Percentiles rank a stretch among this genome's conserved stretches.
Evolutionary conservation across 2,797 vertebrate genomes (phyloP).

Genomic region (Lates japonicus): DNA sequence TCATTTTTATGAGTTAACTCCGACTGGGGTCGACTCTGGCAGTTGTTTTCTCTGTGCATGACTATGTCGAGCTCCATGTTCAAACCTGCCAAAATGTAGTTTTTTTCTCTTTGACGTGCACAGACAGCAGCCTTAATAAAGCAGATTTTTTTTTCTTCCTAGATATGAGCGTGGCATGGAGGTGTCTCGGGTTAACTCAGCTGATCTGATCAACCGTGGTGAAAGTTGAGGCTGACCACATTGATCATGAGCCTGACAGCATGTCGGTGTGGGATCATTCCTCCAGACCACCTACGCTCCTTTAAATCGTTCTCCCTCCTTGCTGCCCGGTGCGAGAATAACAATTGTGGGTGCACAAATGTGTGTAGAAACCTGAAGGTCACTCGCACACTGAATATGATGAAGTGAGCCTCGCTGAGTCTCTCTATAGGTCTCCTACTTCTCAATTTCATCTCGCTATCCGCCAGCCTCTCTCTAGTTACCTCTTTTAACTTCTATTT

Average conservation of each 20-base stretch:
- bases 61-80: neutral
- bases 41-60: neutral
- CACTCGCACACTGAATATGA: conserved; percentile 51
- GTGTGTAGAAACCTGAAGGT: conserved; percentile 65
- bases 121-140: neutral
- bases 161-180: neutral
- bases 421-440: conserved; percentile 34
- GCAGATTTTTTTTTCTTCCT: neutral
- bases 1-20: too few species aligned
- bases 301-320: conserved; percentile 17
- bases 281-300: conserved; percentile 33
- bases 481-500: conserved; percentile 62
- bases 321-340: conserved; percentile 17
- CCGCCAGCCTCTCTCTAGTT: conserved; percentile 36
- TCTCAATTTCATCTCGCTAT: conserved; percentile 49
- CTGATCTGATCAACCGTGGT: conserved; percentile 34
- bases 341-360: conserved; percentile 31
- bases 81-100: neutral
- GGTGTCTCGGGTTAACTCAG: conserved; percentile 11
- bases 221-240: conserved; percentile 26
- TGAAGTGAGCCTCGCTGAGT: conserved; percentile 55
- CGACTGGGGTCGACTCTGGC: neutral
- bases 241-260: conserved; percentile 52
- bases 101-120: neutral
- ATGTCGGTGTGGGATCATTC: conserved; percentile 28